phyloP scores from a whole-genome alignment of 2,797 vertebrate species.

The Helicolenus hilgendorfi region DNA sequence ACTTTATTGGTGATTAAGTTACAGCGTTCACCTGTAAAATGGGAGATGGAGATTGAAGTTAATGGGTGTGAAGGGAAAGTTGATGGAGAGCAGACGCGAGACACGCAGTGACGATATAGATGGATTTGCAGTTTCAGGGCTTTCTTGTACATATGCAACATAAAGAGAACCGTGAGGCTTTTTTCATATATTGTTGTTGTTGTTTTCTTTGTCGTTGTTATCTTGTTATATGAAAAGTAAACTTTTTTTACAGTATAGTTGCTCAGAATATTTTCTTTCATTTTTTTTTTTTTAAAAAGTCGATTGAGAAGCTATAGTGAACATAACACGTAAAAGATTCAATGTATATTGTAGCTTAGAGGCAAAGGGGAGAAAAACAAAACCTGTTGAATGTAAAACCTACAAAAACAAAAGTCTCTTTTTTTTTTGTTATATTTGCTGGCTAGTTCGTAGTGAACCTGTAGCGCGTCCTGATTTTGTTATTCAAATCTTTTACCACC shows the following conservation, averaged over 20 bases:
- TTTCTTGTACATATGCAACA: slow-evolving; percentile 86
- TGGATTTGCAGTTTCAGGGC: slow-evolving; percentile 82
- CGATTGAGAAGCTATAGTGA: slow-evolving; percentile 85
- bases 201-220: slow-evolving; percentile 75
- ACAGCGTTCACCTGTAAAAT: not conserved
- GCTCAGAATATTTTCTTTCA: slow-evolving; percentile 78
- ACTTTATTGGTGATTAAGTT: not conserved
- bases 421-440: slow-evolving; percentile 67
- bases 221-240: slow-evolving; percentile 84
- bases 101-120: slow-evolving; percentile 64
- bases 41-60: slow-evolving; percentile 27
- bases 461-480: slow-evolving; percentile 64
- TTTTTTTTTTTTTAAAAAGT: slow-evolving; percentile 67
- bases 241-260: slow-evolving; percentile 75
- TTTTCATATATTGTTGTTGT: slow-evolving; percentile 74
- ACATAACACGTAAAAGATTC: slow-evolving; percentile 80
- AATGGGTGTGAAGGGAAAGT: slow-evolving; percentile 19
- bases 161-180: slow-evolving; percentile 72
- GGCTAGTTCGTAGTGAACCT: slow-evolving; percentile 72
- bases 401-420: slow-evolving; percentile 76
- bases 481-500: slow-evolving; percentile 64
- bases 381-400: slow-evolving; percentile 90
- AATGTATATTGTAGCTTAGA: slow-evolving; percentile 86
- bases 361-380: slow-evolving; percentile 79
- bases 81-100: slow-evolving; percentile 38